Evolutionary conservation across 2,888 invertebrate species (phyloP).

Genomic region (Drosophila basisetae): DNA sequence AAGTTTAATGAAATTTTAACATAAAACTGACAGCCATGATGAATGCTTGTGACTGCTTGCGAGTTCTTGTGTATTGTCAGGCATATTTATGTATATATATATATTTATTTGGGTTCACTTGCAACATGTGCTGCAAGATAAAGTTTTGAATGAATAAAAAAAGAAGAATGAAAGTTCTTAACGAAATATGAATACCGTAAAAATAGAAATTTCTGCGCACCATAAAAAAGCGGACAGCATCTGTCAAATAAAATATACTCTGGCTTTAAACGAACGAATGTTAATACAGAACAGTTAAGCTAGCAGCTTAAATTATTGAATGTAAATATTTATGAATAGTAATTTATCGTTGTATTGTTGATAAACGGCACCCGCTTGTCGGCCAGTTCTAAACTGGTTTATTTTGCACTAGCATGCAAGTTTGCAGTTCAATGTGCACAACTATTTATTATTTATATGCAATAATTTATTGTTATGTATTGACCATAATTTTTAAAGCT

Average conservation of each 20-base stretch:
- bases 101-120: not conserved
- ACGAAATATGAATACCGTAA: slow-evolving; percentile 7
- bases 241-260: not conserved
- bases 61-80: not conserved
- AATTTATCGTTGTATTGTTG: not conserved
- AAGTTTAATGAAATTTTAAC: slow-evolving; percentile 75
- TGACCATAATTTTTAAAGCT: slow-evolving; percentile 18
- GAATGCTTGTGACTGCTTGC: slow-evolving; percentile 46
- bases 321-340: slow-evolving; percentile 9
- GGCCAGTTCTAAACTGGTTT: not conserved
- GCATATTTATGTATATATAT: slow-evolving; percentile 7
- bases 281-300: not conserved
- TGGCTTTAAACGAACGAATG: not conserved
- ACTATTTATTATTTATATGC: slow-evolving; percentile 16
- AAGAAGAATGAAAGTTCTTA: not conserved
- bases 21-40: slow-evolving; percentile 66
- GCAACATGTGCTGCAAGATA: slow-evolving; percentile 42
- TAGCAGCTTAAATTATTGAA: not conserved
- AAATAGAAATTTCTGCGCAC: not conserved
- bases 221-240: not conserved
- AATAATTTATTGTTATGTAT: slow-evolving; percentile 24
- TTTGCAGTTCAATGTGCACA: slow-evolving; percentile 3
- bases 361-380: slow-evolving; percentile 1
- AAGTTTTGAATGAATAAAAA: slow-evolving; percentile 7
- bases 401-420: slow-evolving; percentile 9